Base-by-base conservation (phyloP, 1,140 invertebrate species). In the Tribolium castaneum region DNA sequence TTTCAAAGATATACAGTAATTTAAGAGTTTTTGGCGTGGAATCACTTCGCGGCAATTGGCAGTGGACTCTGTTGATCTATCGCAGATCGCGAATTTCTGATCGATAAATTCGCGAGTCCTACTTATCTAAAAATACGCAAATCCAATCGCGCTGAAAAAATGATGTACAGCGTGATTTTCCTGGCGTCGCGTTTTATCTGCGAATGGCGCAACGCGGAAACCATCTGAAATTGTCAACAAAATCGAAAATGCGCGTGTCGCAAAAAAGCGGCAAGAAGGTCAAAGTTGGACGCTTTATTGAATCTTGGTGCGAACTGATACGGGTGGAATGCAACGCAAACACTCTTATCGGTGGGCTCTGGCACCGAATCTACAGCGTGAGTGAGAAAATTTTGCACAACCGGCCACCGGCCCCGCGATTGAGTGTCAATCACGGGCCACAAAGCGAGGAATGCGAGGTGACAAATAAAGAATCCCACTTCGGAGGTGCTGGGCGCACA, bases 401-500 rank as follows among this genome's bases (percentile, higher is more conserved):
- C 16, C 54, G 54, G 54, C 54, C 54, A 59, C 54, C 54, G 2
- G 19, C 16, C 2, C 6, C 54, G 54, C 10, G 54, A 59, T 59
- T 25, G 19, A 19, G 19, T 30, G 59, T 66, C 59, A 66, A 66
- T 66, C 59, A 66, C 10, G 30, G 59, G 25, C 7, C 30, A 66
- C 25, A 66, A 35, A 66, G 30, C 59, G 59, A 34, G 59, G 59
- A 66, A 66, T 66, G 59, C 22, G 30, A 66, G 59, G 59, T 66
- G 59, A 66, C 59, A 66, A 66, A 66, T 66, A 66, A 66, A 66
- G 59, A 34, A 66, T 66, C 25, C 25, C 59, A 66, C 59, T 66
- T 35, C 59, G 25, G 59, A 66, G 59, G 59, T 66, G 59, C 45
- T 12, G 59, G 59, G 30, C 3, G 59, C 30, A 66, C 59, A 66